Percentiles rank a stretch among this genome's conserved stretches.
phyloP scores from a whole-genome alignment of 2,797 vertebrate genomes.

The Dromococcyx pavoninus region DNA sequence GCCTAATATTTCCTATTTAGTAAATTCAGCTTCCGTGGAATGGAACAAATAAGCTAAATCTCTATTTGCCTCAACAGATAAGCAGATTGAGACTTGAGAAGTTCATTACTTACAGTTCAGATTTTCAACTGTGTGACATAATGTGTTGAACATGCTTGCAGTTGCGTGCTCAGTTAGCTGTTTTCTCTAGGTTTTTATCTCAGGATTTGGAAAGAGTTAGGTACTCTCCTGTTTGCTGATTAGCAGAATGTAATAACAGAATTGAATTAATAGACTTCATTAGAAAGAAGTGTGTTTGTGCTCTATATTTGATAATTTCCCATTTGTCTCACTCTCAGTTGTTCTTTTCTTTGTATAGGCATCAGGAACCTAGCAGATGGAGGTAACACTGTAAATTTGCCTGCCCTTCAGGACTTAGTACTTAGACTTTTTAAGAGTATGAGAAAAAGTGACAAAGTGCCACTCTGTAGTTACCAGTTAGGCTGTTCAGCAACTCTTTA shows the following conservation, averaged over 20 bases:
- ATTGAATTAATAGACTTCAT: not conserved
- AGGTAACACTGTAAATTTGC: not conserved
- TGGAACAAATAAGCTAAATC: not conserved
- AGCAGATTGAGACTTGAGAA: constrained; percentile 14
- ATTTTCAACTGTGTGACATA: not conserved
- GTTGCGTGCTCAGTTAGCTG: not conserved
- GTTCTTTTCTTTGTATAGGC: not conserved
- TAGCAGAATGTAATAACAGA: not conserved
- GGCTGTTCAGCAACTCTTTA: not conserved
- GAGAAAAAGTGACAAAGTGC: not conserved
- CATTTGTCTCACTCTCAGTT: not conserved
- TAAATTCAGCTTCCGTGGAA: not conserved
- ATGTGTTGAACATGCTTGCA: not conserved
- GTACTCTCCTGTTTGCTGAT: not conserved
- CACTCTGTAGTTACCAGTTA: not conserved
- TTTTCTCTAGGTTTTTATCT: not conserved
- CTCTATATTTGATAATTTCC: not conserved
- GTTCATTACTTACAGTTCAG: constrained; percentile 1
- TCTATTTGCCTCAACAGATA: not conserved
- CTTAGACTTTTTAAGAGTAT: not conserved
- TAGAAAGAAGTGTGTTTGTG: not conserved
- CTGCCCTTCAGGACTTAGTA: not conserved
- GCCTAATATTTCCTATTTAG: not conserved
- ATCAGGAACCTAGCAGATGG: not conserved
- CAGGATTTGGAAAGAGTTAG: not conserved